A percentile compares a stretch with the other conserved stretches of the same genome.
phyloP scores from a whole-genome alignment of 2,888 invertebrate genomes.

The Drosophila rubida region DNA sequence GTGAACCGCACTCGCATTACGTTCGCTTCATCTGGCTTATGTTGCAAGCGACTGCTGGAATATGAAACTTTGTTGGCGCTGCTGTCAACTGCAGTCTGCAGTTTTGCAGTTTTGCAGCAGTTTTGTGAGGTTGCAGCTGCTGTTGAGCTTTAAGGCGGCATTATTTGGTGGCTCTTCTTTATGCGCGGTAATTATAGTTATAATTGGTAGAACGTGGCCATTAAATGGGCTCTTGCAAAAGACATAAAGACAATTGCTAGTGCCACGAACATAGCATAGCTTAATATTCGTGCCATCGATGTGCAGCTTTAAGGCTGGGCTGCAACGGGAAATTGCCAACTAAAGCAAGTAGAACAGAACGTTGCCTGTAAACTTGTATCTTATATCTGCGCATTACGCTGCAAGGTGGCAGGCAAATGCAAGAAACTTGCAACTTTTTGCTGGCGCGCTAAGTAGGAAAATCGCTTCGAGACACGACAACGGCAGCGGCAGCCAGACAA shows the following conservation, averaged over 20 bases:
- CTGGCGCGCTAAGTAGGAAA: conserved; percentile 71
- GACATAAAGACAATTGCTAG: conserved; percentile 66
- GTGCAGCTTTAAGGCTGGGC: conserved; percentile 51
- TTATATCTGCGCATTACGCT: conserved; percentile 59
- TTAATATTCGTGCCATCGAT: conserved; percentile 44
- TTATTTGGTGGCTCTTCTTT: conserved; percentile 41
- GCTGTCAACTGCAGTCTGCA: conserved; percentile 29
- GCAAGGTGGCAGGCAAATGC: conserved; percentile 26
- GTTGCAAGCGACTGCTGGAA: conserved; percentile 34
- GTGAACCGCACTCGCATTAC: conserved; percentile 37
- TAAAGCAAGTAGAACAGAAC: conserved; percentile 46
- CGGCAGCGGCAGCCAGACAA: conserved; percentile 15
- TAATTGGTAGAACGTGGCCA: conserved; percentile 71
- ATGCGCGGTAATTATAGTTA: conserved; percentile 61
- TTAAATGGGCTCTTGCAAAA: conserved; percentile 48
- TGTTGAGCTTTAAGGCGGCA: conserved; percentile 41
- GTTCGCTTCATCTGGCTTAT: conserved; percentile 57
- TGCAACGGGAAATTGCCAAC: conserved; percentile 51
- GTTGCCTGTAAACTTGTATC: conserved; percentile 48
- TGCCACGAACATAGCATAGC: conserved; percentile 38
- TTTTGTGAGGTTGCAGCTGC: conserved; percentile 6
- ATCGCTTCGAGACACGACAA: conserved; percentile 67
- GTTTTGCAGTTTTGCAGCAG: not conserved
- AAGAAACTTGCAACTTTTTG: conserved; percentile 70
- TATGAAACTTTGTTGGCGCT: conserved; percentile 46